Evolutionary conservation across 1,140 invertebrate species (phyloP), one percentile per base, ranked within the genome.

Genomic region (Paracyclopina nana): DNA sequence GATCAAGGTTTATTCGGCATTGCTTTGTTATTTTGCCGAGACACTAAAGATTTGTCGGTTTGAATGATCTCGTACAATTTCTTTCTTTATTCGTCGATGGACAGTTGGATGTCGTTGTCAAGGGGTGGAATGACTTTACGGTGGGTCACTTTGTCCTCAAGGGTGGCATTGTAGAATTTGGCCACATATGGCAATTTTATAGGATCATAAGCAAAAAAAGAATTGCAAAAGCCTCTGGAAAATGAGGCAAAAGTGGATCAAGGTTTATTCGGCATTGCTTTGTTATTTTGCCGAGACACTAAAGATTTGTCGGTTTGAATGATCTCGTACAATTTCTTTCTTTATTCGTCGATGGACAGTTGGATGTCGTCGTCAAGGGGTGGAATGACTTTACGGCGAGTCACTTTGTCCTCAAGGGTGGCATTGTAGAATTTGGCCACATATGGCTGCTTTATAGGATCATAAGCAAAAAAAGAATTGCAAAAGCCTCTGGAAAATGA

Each of bases 51-150:
- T 31, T 65, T 66, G 42, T 64, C 60, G 16, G 59, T 53, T 20
- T 54, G 55, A 42, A 83, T 83, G 59, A 91, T 78, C 57, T 85
- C 80, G 65, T 95, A 94, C 1, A 95, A 68, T 60, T 82, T 84
- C 59, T 76, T 79, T 54, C 88, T 73, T 63, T 96, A 96, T 57
- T 91, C 83, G 38, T 88, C 81, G 0, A 96, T 78, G 0, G 78
- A 77, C 26, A 92, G 71, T 59, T 88, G 82, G 41, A 87, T 72
- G 62, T 90, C 81, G 61, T 95, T 88, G 48, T 79, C 74, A 6
- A 94, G 67, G 6, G 84, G 77, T 0, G 86, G 79, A 6, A 80
- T 68, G 1, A 92, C 78, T 58, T 81, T 78, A n/a, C n/a, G n/a
- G 20, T 73, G 70, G 26, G 75, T 71, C 53, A 86, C 65, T 20